Conservation (phyloP, 2,797 vertebrate genomes). For the Syngnathus rostellatus region DNA sequence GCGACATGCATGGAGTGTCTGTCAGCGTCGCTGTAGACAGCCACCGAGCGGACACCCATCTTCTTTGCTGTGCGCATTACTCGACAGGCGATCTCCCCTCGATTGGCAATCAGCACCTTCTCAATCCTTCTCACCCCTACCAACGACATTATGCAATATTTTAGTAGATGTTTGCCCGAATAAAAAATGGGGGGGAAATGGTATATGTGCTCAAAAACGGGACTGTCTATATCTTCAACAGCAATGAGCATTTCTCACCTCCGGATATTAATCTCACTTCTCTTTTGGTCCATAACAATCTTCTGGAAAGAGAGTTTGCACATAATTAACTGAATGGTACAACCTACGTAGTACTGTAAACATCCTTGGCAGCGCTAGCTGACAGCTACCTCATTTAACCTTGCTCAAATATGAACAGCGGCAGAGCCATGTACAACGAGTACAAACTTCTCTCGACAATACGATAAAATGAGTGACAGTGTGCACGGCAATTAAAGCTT, state of each 20-base stretch:
- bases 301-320: conserved; percentile 57
- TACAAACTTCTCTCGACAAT: too few relatives aligned
- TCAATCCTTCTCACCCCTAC: conserved; percentile 74
- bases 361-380: background rate
- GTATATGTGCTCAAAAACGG: too few relatives aligned
- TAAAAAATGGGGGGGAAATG: background rate
- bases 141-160: background rate
- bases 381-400: background rate
- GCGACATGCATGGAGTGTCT: conserved; percentile 86
- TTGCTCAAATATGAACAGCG: background rate
- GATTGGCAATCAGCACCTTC: conserved; percentile 90
- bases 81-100: conserved; percentile 94
- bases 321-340: too few relatives aligned
- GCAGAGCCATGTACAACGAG: background rate
- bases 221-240: too few relatives aligned
- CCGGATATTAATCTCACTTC: conserved; percentile 68
- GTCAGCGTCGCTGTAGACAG: conserved; percentile 94
- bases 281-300: conserved; percentile 66
- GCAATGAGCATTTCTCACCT: conserved; percentile 43
- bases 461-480: background rate
- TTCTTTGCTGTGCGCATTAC: conserved; percentile 92
- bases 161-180: background rate
- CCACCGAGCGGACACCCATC: conserved; percentile 90
- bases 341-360: background rate
- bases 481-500: background rate